Percentiles rank a stretch among this genome's conserved stretches.
Conservation (phyloP, 2,113 vertebrate genomes). For the Chelonoidis abingdonii region DNA sequence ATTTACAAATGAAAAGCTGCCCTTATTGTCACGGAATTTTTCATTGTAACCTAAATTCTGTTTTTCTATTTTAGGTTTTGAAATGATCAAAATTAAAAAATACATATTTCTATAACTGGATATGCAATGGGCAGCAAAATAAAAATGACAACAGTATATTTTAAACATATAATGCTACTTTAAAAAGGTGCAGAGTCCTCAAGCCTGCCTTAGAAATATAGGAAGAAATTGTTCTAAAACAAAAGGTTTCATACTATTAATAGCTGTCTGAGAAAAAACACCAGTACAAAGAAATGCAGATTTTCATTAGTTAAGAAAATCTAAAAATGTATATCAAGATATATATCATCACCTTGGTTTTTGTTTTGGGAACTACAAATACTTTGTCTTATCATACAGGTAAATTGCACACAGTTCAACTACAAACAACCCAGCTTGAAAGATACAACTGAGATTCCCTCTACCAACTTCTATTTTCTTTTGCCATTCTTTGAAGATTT, state of each 20-base stretch:
- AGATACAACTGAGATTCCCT: not conserved
- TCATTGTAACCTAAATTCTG: not conserved
- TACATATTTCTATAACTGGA: constrained; percentile 41
- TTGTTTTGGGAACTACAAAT: constrained; percentile 64
- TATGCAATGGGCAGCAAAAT: constrained; percentile 67
- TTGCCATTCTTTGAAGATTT: constrained; percentile 80
- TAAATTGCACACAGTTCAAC: constrained; percentile 53
- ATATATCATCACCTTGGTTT: constrained; percentile 67
- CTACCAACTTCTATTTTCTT: constrained; percentile 71
- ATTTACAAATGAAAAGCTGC: constrained; percentile 42
- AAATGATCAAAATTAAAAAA: not conserved
- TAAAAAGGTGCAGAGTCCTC: constrained; percentile 68
- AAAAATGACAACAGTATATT: constrained; percentile 54
- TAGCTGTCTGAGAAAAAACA: constrained; percentile 50
- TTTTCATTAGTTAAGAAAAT: constrained; percentile 80
- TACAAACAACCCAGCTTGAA: constrained; percentile 66
- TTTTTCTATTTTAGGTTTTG: constrained; percentile 16
- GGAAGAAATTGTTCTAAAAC: constrained; percentile 66
- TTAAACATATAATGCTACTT: constrained; percentile 57
- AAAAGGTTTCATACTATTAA: constrained; percentile 43
- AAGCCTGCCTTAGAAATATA: constrained; percentile 72
- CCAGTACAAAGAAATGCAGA: constrained; percentile 77
- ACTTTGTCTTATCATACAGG: constrained; percentile 57
- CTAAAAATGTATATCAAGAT: constrained; percentile 74
- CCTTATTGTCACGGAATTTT: constrained; percentile 30